Conservation (phyloP, 2,113 vertebrate species). For the Corapipo altera region DNA sequence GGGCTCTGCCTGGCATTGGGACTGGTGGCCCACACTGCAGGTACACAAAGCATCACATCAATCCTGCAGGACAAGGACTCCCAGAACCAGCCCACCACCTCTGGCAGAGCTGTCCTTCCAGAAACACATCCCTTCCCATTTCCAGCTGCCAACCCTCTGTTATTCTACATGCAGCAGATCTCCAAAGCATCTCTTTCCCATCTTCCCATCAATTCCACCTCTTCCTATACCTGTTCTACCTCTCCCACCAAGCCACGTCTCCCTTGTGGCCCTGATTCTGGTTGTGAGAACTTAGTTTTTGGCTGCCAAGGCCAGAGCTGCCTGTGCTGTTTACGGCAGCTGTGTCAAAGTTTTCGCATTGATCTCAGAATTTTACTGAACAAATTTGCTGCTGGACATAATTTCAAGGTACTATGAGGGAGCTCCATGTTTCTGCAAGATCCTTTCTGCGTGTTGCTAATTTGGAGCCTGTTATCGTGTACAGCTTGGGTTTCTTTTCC, state of each 20-base stretch:
- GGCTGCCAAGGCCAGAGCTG: background rate
- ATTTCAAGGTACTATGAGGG: background rate
- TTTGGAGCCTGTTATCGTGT: rapidly evolving
- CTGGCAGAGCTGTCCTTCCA: background rate
- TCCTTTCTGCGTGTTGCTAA: background rate
- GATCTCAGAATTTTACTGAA: background rate
- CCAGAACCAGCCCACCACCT: background rate
- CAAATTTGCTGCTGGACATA: background rate
- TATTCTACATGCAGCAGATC: rapidly evolving
- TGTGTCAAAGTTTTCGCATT: background rate
- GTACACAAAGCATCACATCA: background rate
- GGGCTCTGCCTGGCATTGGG: background rate
- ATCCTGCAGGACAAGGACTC: background rate
- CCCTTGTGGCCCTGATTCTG: background rate
- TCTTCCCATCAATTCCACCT: background rate
- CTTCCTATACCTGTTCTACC: rapidly evolving
- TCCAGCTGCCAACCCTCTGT: background rate
- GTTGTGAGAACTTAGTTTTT: background rate
- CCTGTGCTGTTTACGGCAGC: too few relatives aligned
- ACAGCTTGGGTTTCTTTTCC: background rate
- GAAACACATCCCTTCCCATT: rapidly evolving
- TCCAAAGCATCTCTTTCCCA: background rate
- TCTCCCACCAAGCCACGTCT: background rate
- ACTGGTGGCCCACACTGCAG: background rate
- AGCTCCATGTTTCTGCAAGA: background rate